Evolutionary conservation across 2,113 vertebrate species (phyloP), one percentile per base, ranked within the genome.

Genomic region (Petroica traversi): DNA sequence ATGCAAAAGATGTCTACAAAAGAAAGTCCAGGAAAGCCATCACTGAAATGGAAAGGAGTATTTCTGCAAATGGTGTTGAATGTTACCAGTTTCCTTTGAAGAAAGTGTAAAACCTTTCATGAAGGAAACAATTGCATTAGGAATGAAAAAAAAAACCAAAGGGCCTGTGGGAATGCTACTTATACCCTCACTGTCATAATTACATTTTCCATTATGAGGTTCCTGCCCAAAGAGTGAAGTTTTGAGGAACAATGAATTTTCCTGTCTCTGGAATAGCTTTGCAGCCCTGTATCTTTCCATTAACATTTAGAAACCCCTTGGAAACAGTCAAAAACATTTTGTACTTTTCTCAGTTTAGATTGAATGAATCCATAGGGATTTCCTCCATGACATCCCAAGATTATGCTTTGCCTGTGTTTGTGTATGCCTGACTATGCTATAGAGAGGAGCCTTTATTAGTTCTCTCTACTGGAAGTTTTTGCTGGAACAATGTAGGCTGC

Each of bases 101-200:
- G 96, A 98, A 94, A 98, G 97, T 62, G 97, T 98, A 76, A 97
- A 94, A 80, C 91, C 87, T 34, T 98, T 98, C 92, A 99, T 99
- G 98, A 98, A 97, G 77, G 96, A 97, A 97, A 99, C 98, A 12
- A 96, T 99, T 19, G 94, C 98, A 91, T 69, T 98, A 76, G 98
- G 98, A 80, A 98, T 96, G 20, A 97, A 95, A 71, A 98, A 98
- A 96, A 15, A 98, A 98, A 59, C 97, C 98, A 69, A 97, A 97
- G 31, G 97, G 96, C 22, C 97, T 98, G 16, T 98, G 98, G 98
- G 98, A 98, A 74, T 99, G 97, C 94, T 99, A 98, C 96, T 98
- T 99, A 93, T 98, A 99, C 78, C 98, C 98, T 2, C 98, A 98
- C 96, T 98, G 98, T 96, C 98, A 98, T 96, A 99, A 99, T 97